Evolutionary conservation across 2,797 vertebrate species (phyloP).

Genomic region (Gymnodraco acuticeps): DNA sequence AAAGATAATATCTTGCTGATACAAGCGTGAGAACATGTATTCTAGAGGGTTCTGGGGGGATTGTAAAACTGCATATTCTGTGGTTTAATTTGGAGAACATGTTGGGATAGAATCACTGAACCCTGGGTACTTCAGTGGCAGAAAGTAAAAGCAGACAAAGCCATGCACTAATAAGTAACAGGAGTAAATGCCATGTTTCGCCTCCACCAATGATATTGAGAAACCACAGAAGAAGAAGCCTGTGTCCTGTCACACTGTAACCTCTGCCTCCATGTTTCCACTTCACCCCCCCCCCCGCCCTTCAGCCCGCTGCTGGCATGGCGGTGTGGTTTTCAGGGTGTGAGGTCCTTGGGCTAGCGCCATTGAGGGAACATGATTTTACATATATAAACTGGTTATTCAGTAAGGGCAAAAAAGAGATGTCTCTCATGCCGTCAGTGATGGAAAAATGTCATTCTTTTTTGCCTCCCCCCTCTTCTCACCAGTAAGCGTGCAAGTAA

Average conservation of each 20-base stretch:
- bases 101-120: background rate
- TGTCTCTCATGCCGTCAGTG: constrained; percentile 64
- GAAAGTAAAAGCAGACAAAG: background rate
- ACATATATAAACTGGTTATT: constrained; percentile 84
- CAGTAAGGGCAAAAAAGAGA: constrained; percentile 71
- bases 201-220: constrained; percentile 23
- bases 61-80: background rate
- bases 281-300: constrained; percentile 47
- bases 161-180: background rate
- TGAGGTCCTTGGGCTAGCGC: constrained; percentile 63
- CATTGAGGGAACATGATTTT: constrained; percentile 76
- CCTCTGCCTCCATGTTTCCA: constrained; percentile 40
- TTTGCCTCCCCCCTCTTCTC: constrained; percentile 32
- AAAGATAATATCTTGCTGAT: background rate
- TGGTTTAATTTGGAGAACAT: background rate
- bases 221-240: constrained; percentile 26
- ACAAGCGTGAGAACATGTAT: background rate
- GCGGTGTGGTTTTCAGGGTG: constrained; percentile 46
- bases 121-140: background rate
- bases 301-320: constrained; percentile 55
- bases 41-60: no score
- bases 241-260: constrained; percentile 23
- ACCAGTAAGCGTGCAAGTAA: constrained; percentile 75
- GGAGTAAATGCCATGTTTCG: constrained; percentile 15
- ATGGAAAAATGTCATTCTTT: constrained; percentile 65